Percentiles rank a stretch among this genome's conserved stretches.
Evolutionary conservation across 2,888 invertebrate species (phyloP).

Genomic region (Boloria euphrosyne): DNA sequence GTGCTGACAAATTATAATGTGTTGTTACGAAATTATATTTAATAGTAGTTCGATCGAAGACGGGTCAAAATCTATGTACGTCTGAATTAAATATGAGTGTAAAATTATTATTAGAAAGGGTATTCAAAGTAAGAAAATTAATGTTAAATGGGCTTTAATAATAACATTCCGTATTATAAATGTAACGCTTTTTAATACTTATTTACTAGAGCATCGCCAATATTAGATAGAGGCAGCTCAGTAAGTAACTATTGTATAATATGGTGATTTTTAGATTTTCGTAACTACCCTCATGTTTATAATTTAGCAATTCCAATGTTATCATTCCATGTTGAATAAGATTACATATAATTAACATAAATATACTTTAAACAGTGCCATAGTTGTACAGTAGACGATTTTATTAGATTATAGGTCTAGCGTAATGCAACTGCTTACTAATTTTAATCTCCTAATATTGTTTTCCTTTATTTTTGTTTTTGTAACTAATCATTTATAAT

Average conservation of each 20-base stretch:
- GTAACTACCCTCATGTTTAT: constrained; percentile 34
- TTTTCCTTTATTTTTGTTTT: constrained; percentile 3
- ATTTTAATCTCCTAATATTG: constrained; percentile 8
- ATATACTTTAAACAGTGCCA: constrained; percentile 53
- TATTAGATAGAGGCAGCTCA: constrained; percentile 43
- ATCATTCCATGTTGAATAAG: constrained; percentile 47
- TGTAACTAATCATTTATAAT: constrained; percentile 3
- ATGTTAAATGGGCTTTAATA: constrained; percentile 56
- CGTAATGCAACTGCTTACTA: constrained; percentile 33
- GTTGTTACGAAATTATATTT: constrained; percentile 61
- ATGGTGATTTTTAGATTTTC: constrained; percentile 32
- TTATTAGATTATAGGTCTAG: constrained; percentile 43
- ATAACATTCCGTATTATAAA: constrained; percentile 58
- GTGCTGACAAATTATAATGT: constrained; percentile 61
- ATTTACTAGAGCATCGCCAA: constrained; percentile 40
- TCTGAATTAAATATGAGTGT: constrained; percentile 26
- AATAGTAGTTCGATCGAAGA: constrained; percentile 45
- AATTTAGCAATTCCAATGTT: constrained; percentile 45
- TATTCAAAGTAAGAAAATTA: constrained; percentile 59
- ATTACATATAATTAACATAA: constrained; percentile 43
- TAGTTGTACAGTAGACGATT: constrained; percentile 53
- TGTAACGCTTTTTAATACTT: constrained; percentile 39
- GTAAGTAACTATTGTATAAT: constrained; percentile 24
- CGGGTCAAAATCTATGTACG: constrained; percentile 8
- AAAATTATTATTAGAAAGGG: constrained; percentile 32